These are phyloP conservation scores for Drosophila meridionalis DNA, from an alignment of 2,888 invertebrate genomes.

Conservation along the genomic window DNA sequence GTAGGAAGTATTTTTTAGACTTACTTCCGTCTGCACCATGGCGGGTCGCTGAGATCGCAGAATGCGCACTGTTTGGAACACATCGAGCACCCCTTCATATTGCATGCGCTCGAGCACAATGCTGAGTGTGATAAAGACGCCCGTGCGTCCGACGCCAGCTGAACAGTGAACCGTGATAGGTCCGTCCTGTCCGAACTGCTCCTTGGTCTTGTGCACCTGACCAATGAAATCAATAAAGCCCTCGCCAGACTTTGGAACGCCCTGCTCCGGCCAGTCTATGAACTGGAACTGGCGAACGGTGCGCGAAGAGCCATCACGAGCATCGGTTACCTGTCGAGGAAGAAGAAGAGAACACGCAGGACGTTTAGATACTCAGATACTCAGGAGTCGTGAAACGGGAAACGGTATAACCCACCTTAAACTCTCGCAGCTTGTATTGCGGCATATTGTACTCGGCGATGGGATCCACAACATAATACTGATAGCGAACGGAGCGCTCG, in stretches of 20 bases:
- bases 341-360: background rate
- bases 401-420: conserved; percentile 88
- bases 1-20: conserved; percentile 14
- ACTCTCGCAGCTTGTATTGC: conserved; percentile 98
- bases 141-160: conserved; percentile 99
- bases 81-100: conserved; percentile 99
- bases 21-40: conserved; percentile 99
- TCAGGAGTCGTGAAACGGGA: no score
- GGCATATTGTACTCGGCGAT: conserved; percentile 99
- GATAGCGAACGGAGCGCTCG: conserved; percentile 98
- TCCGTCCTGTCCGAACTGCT: conserved; percentile 99
- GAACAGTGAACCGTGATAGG: conserved; percentile 99
- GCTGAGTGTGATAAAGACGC: conserved; percentile 98
- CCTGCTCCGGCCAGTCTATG: conserved; percentile 98
- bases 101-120: conserved; percentile 99
- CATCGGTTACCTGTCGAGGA: conserved; percentile 92
- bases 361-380: no score
- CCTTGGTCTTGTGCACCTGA: conserved; percentile 99
- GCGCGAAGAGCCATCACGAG: conserved; percentile 97
- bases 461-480: conserved; percentile 99
- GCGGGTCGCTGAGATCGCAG: conserved; percentile 98
- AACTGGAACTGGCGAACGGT: conserved; percentile 98
- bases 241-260: conserved; percentile 98
- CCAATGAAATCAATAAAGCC: conserved; percentile 99
- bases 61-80: conserved; percentile 99